A percentile compares a stretch with the other conserved stretches of the same genome.
Evolutionary conservation across 2,797 vertebrate genomes (phyloP).

Genomic region (Poecilia velifera): DNA sequence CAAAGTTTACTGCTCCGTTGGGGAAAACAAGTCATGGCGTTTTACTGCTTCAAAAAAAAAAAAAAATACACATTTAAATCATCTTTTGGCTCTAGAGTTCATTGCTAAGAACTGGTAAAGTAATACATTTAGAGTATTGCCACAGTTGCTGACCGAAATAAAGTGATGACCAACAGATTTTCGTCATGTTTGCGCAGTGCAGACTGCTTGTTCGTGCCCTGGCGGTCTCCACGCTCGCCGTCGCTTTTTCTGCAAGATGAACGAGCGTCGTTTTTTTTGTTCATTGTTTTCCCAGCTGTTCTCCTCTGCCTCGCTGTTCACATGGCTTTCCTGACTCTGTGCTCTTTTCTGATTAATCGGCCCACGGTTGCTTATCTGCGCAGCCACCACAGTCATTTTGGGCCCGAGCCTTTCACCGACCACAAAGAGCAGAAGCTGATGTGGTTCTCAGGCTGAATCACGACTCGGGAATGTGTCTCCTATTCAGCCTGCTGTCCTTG

Average conservation of each 20-base stretch:
- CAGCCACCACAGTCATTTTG: constrained; percentile 63
- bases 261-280: constrained; percentile 15
- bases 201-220: neutral
- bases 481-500: constrained; percentile 53
- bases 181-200: neutral
- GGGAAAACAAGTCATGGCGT: neutral
- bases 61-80: neutral
- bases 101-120: neutral
- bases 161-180: neutral
- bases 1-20: neutral
- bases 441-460: constrained; percentile 58
- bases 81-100: neutral
- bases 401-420: constrained; percentile 42
- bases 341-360: constrained; percentile 48
- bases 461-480: constrained; percentile 60
- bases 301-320: neutral
- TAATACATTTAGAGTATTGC: neutral
- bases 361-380: constrained; percentile 40
- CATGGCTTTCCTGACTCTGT: constrained; percentile 26
- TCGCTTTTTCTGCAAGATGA: constrained; percentile 19
- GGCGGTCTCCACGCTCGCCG: constrained; percentile 9
- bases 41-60: neutral
- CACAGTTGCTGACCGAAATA: neutral
- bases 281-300: constrained; percentile 63
- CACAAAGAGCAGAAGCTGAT: constrained; percentile 36